Evolutionary conservation across 2,797 vertebrate species (phyloP), one percentile per base, ranked within the genome.

Genomic region (Accipiter fasciatus): DNA sequence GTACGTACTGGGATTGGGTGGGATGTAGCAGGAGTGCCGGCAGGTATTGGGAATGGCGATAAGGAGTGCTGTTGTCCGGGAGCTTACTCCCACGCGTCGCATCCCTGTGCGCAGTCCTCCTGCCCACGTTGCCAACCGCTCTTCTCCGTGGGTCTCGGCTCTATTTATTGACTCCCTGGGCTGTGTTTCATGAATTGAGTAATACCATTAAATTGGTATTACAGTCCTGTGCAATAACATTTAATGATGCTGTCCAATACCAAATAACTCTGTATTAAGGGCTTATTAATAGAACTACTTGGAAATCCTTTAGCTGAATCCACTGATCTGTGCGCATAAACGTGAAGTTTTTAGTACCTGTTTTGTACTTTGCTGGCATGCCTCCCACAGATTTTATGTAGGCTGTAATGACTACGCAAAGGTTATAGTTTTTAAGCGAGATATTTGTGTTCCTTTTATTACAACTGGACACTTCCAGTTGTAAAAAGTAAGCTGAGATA

Each of bases 51-150:
- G 40, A 42, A 5, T 15, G n/a, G 16, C 5, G 59, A 7, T 39
- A 13, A 9, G 4, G 22, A 24, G 15, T 4, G 57, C 35, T 35
- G 33, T 7, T 50, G 19, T 9, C 33, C 8, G 22, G n/a, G 39
- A 52, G 17, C 67, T 39, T 13, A 2, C 8, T 28, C 25, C 71
- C 49, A 11, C 1, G 3, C 5, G 13, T 9, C 3, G 1, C 13
- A 6, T 22, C 35, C 66, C 26, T 20, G 49, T 1, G 6, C 8
- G 7, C 33, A 9, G 15, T 39, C 22, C 22, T 71, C 39, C 52
- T 35, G 50, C 52, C 66, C 1, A 1, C 2, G 25, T 6, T 47
- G 20, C 44, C n/a, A 6, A 4, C 29, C 1, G 31, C 47, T 47
- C 35, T 47, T 22, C 67, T 39, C 64, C 5, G 10, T 16, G 54